Evolutionary conservation across 2,888 invertebrate genomes (phyloP), one percentile per base, ranked within the genome.

Genomic region (Beris morrisii): DNA sequence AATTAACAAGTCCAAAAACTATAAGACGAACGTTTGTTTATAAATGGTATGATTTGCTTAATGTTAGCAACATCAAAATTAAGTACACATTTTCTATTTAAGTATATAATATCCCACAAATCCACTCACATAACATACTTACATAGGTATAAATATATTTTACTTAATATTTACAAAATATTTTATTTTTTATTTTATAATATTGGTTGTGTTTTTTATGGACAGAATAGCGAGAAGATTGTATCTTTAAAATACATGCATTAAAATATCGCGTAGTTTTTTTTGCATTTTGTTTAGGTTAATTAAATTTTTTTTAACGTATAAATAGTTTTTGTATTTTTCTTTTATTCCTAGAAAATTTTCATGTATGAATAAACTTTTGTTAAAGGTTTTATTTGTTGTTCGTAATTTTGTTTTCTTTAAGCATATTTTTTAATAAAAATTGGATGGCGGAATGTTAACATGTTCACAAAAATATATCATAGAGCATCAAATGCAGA

Each of bases 371-470:
- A 38, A 7, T 50, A 15, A 15, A 15, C 22, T 53, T 22, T 22
- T 22, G 28, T 53, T 22, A 22, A 53, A 53, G 13, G 15, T 48
- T 12, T 48, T 48, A 45, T 48, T 48, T 15, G 6, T 48, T 48
- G 22, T 12, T 15, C 7, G 13, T 15, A 13, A 7, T 48, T 48
- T 15, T 7, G 48, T 48, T 48, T 48, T 15, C 12, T 13, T 22
- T 48, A 15, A 48, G 13, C 13, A 48, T 48, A 48, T 22, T 13
- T 48, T 12, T 7, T 15, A 13, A 53, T 22, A 28, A 12, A 70
- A 69, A 71, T 69, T 72, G 73, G 72, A 73, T 72, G 73, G 72
- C 72, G 73, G 72, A 73, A 72, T 72, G 72, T 73, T 72, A 73
- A 72, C 71, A 72, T 71, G 5, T 72, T 72, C 71, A 72, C 71